Evolutionary conservation across 2,797 vertebrate genomes (phyloP), one percentile per base, ranked within the genome.

Genomic region (Spinus pinus): DNA sequence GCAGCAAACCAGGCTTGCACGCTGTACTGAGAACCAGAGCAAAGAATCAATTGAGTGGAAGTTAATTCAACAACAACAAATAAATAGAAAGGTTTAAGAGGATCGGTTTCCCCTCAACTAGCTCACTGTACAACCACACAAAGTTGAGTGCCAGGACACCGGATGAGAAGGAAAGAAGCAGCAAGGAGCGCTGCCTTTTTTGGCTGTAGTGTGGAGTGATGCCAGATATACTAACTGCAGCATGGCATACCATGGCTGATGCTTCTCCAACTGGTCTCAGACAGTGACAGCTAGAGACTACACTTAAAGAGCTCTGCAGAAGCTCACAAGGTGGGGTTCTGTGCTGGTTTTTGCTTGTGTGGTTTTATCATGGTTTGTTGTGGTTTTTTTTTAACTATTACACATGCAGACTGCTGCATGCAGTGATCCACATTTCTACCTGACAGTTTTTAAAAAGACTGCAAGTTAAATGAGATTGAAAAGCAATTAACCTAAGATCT

Each of bases 11-110:
- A 86, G 61, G 57, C 58, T 92, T 0, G 0, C 1, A 0, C 60
- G 65, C 4, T 78, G 61, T 85, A 53, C 61, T 1, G 5, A n/a
- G 21, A 94, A 72, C 12, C 79, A 78, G 46, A 74, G 65, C 75
- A 72, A 83, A 54, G 57, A 88, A 81, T 69, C 85, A 93, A 93
- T 0, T 72, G 80, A 81, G 82, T 67, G 54, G 70, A 94, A 91
- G 54, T 57, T 91, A 88, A 93, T 93, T 62, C 79, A 86, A 54
- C 18, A 64, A 84, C 79, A 95, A 90, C 82, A 93, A 95, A 82
- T 46, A 95, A 93, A 90, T 42, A 94, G 57, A 77, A 92, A 93
- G 46, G 21, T 79, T 94, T 81, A 81, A 86, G 58, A 94, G 70
- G 61, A 95, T 66, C 12, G 0, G 50, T 81, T 93, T 81, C 69